Evolutionary conservation across 1,140 invertebrate species (phyloP).

Genomic region (Cherax destructor): DNA sequence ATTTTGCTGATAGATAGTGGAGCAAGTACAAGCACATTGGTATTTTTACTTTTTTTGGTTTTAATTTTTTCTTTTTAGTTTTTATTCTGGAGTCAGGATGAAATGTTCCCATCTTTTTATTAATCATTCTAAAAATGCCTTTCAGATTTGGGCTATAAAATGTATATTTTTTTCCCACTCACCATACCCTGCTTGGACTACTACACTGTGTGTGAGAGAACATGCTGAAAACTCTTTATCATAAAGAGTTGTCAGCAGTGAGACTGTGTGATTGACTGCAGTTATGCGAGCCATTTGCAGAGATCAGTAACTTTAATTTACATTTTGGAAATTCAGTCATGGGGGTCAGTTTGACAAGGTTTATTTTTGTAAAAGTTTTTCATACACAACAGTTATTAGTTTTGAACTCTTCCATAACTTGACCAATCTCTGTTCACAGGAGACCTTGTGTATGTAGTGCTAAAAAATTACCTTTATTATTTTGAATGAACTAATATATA

Average conservation of each 20-base stretch:
- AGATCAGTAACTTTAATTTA: background rate
- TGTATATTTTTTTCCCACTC: background rate
- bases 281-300: background rate
- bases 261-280: background rate
- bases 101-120: background rate
- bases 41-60: background rate
- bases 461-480: background rate
- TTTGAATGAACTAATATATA: background rate
- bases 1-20: background rate
- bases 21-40: conserved; percentile 1
- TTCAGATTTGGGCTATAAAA: background rate
- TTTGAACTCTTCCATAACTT: background rate
- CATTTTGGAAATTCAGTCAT: background rate
- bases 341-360: background rate
- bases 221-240: background rate
- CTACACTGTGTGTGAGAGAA: background rate
- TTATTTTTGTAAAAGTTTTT: background rate
- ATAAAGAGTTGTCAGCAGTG: background rate
- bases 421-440: background rate
- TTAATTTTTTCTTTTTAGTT: background rate
- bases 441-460: background rate
- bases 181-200: background rate
- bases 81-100: background rate
- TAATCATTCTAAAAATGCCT: background rate
- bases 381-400: background rate